These are phyloP conservation scores for Trididemnum nubilum DNA, from an alignment of 23 tunicate genomes.

Conservation along the genomic window DNA sequence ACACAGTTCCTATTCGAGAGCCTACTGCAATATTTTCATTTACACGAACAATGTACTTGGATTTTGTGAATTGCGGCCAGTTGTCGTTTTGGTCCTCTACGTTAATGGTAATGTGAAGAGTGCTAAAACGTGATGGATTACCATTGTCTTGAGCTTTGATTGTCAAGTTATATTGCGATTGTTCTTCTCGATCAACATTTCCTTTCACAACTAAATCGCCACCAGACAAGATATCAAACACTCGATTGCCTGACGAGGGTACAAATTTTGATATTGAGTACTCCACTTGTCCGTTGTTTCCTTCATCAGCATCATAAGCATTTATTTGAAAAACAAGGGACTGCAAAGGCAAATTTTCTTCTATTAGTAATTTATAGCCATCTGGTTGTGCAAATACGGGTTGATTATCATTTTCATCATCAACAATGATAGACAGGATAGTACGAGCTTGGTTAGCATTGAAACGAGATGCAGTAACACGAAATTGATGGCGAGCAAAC, in stretches of 20 bases:
- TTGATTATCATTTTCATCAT: conserved; percentile 72
- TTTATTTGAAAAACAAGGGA: conserved; percentile 37
- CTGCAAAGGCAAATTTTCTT: conserved; percentile 41
- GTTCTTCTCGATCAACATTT: conserved; percentile 52
- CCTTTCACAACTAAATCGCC: conserved; percentile 54
- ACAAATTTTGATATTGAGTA: conserved; percentile 43
- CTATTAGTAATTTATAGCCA: conserved; percentile 23
- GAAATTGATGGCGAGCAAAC: conserved; percentile 52
- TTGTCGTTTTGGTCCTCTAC: conserved; percentile 73
- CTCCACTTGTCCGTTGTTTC: conserved; percentile 41
- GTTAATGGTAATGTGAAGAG: conserved; percentile 27
- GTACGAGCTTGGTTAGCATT: conserved; percentile 32
- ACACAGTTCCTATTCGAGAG: conserved; percentile 44
- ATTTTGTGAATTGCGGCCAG: conserved; percentile 64
- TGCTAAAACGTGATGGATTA: conserved; percentile 14
- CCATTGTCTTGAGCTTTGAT: conserved; percentile 69
- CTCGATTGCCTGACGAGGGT: neutral
- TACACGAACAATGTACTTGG: conserved; percentile 45
- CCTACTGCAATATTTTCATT: conserved; percentile 54
- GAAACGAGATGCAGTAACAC: conserved; percentile 46
- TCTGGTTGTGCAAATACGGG: conserved; percentile 62
- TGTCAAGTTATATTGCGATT: conserved; percentile 23
- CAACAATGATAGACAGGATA: conserved; percentile 42
- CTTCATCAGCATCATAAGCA: conserved; percentile 72
- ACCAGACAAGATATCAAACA: conserved; percentile 46